Evolutionary conservation across 2,888 invertebrate genomes (phyloP), one percentile per base, ranked within the genome.

Genomic region (Hypomecis atomaria): DNA sequence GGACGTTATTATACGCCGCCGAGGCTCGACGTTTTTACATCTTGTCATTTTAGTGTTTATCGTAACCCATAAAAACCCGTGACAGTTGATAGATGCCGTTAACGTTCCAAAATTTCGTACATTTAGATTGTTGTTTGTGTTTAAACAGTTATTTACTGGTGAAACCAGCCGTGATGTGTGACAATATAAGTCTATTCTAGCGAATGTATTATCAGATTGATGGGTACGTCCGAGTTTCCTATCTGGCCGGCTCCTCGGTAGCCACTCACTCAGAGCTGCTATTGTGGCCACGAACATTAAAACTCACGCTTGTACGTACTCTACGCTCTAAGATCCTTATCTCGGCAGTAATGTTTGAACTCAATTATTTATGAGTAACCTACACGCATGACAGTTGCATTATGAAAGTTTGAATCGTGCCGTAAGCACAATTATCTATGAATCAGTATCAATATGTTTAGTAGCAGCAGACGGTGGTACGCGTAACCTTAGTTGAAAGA

Each of bases 351-450:
- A 79, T 82, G 85, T 85, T 84, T 85, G 84, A 85, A 79, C 82
- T 84, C 82, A 81, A 86, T 85, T 81, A 84, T 83, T 83, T 83
- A 82, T 78, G 75, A 77, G 77, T 78, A 78, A 76, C 77, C 70
- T 75, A 77, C 77, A 78, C 75, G 75, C 76, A 80, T 83, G 83
- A 82, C 81, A 79, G 82, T 78, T 78, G 77, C 72, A 80, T 80
- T 81, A 78, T 76, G 73, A 77, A 78, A 82, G 73, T 69, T 72
- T 64, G 69, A 76, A 73, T 77, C 76, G 72, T 78, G 74, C 74
- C 73, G 68, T 78, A 73, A 74, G 70, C 71, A 65, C 65, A 69
- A 75, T 67, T 71, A 67, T 67, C 68, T 71, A 76, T 76, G 67
- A 78, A 78, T 79, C 73, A 71, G 69, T 57, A 61, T 66, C 53